These are phyloP conservation scores for Thamnophis sirtalis DNA, from an alignment of 2,113 vertebrate species.

Conservation along the genomic window DNA sequence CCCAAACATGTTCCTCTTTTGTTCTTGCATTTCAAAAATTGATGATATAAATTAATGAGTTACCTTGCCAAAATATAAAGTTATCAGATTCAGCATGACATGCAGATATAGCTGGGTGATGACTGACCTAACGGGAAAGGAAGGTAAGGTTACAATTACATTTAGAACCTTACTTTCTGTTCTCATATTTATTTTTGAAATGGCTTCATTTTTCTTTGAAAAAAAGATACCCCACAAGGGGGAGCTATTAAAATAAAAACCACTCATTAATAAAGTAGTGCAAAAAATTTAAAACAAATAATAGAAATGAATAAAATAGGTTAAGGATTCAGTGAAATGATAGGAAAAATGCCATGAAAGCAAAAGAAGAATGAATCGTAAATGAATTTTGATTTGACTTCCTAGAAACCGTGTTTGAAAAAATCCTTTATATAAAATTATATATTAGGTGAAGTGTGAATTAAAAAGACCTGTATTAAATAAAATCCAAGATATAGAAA, in stretches of 20 bases:
- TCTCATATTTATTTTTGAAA: constrained; percentile 3
- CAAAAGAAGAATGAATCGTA: background rate
- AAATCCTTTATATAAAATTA: background rate
- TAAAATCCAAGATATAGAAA: background rate
- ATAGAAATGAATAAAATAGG: background rate
- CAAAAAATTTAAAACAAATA: background rate
- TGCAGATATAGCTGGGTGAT: constrained; percentile 96
- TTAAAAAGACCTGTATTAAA: constrained; percentile 13
- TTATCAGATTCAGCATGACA: constrained; percentile 93
- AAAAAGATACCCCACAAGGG: constrained; percentile 49
- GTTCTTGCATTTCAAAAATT: background rate
- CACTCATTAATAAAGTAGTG: background rate
- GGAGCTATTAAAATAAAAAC: constrained; percentile 38
- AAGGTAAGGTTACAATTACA: constrained; percentile 1
- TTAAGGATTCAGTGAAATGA: background rate
- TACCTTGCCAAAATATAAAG: constrained; percentile 97
- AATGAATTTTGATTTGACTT: background rate
- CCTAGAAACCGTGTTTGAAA: background rate
- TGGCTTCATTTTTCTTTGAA: background rate
- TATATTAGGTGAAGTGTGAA: background rate
- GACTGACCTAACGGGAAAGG: constrained; percentile 83
- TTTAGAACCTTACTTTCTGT: background rate
- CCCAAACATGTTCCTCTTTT: background rate
- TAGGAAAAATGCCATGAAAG: background rate
- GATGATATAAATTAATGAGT: constrained; percentile 26